These are phyloP conservation scores for Zaprionus camerounensis DNA, from an alignment of 1,140 invertebrate species.

Conservation along the genomic window DNA sequence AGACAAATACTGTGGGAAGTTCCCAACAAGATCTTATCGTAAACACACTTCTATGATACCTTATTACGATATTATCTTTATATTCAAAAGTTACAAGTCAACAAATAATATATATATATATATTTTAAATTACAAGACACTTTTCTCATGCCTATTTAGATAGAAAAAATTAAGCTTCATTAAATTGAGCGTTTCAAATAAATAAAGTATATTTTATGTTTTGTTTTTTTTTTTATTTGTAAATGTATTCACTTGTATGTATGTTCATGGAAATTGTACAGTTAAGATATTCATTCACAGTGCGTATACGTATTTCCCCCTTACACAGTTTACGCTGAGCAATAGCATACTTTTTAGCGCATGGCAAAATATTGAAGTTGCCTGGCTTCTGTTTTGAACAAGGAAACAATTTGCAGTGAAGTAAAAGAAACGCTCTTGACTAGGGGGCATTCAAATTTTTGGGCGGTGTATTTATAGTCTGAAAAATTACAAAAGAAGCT, in stretches of 20 bases:
- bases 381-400: background rate
- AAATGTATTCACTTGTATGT: background rate
- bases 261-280: too few species aligned
- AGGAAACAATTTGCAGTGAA: background rate
- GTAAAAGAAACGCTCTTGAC: background rate
- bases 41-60: too few species aligned
- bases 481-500: background rate
- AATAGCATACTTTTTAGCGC: background rate
- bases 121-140: too few species aligned
- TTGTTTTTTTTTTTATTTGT: background rate
- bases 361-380: background rate
- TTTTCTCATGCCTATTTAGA: too few species aligned
- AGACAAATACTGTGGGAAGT: too few species aligned
- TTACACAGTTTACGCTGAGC: background rate
- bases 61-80: too few species aligned
- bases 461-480: background rate
- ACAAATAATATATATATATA: too few species aligned
- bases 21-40: too few species aligned
- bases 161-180: too few species aligned
- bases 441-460: background rate
- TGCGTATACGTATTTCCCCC: background rate
- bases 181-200: background rate
- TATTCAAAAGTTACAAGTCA: too few species aligned
- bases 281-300: background rate
- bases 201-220: too few species aligned